Base-by-base conservation (phyloP, 2,888 invertebrate species). In the Oligia strigilis region DNA sequence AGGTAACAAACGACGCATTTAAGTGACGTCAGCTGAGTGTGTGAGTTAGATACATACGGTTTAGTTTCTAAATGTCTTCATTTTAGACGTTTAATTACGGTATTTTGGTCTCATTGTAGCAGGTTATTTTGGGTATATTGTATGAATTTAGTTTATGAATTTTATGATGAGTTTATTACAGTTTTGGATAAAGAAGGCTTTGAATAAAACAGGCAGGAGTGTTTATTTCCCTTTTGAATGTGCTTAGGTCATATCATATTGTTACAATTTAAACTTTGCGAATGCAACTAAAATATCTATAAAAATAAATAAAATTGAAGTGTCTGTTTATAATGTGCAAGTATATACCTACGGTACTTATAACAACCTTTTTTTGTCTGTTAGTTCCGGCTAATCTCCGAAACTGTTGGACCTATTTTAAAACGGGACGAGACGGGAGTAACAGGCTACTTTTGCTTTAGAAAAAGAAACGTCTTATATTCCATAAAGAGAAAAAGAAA, bases 1-100 rank as follows among this genome's bases (percentile, higher is more conserved):
- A 76, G 52, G 77, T 82, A 82, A 87, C 86, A 83, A 83, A 87
- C 78, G 86, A 75, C 72, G 72, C 69, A 70, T 80, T 79, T 23
- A 71, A 72, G 77, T 78, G 71, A 83, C 77, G 72, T 77, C 72
- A 81, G 70, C 40, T 79, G 40, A 72, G 76, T 80, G 49, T 70
- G 76, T 75, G 64, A 78, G 66, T 75, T 78, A 75, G 67, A 67
- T 69, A 69, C 55, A 81, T 72, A 67, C 46, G 55, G 60, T 82
- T 75, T 67, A 72, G 66, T 58, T 66, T 78, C 65, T 69, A 43
- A 78, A 80, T 52, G 71, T 75, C 49, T 82, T 67, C n/a, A 72
- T 78, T 86, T 83, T 36, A 49, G 65, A 72, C 5, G 72, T 76
- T 72, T 72, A 73, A 75, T 67, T 72, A 77, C 58, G 9, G 52